Percentiles rank a stretch among this genome's conserved stretches.
Evolutionary conservation across 2,888 invertebrate genomes (phyloP).

Genomic region (Cheiracanthium punctorium): DNA sequence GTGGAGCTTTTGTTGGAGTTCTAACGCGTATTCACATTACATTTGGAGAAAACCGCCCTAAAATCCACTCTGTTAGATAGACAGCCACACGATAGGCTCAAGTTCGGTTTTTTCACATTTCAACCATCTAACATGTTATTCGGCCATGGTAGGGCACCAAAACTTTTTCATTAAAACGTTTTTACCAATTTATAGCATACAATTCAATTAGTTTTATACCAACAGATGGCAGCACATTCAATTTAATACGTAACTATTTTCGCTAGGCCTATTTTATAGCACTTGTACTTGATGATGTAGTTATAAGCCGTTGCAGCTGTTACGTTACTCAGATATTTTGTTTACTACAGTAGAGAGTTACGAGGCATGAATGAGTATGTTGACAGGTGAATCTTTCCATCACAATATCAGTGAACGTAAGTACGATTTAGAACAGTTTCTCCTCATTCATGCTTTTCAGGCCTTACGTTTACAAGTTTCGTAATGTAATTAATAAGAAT

Average conservation of each 20-base stretch:
- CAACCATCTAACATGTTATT: too few species aligned
- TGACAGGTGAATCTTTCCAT: not conserved
- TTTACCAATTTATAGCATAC: too few species aligned
- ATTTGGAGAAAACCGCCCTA: too few species aligned
- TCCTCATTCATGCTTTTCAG: not conserved
- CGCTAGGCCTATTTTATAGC: constrained; percentile 18
- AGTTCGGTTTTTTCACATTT: too few species aligned
- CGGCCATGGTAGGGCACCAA: too few species aligned
- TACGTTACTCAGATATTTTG: constrained; percentile 5
- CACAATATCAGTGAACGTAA: not conserved
- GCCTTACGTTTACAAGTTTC: not conserved
- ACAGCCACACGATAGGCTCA: too few species aligned
- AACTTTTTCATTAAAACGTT: too few species aligned
- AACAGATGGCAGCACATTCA: constrained; percentile 54
- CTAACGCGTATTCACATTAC: too few species aligned
- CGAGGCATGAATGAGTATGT: not conserved
- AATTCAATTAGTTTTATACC: too few species aligned
- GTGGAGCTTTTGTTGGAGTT: too few species aligned
- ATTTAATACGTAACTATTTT: constrained; percentile 16
- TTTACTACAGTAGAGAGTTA: not conserved
- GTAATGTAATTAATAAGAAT: not conserved
- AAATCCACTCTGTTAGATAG: too few species aligned
- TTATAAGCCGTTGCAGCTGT: not conserved
- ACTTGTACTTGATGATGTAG: not conserved
- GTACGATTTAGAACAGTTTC: not conserved